Conservation (phyloP, 1,140 invertebrate species). For the Ephestia elutella region DNA sequence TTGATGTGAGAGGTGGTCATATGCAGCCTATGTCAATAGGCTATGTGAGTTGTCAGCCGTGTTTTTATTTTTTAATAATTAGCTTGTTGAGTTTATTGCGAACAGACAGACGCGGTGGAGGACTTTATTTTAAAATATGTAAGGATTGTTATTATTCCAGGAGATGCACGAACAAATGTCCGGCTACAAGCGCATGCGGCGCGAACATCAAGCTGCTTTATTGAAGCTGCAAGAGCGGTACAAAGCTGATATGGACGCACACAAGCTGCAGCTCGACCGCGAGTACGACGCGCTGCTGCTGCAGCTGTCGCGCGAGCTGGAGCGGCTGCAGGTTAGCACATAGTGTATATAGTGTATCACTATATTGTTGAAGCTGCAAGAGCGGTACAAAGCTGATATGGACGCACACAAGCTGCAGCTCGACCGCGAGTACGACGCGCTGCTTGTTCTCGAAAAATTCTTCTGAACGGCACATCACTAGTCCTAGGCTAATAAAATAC, state of each 20-base stretch:
- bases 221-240: slow-evolving; percentile 94
- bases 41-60: too few species aligned
- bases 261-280: slow-evolving; percentile 95
- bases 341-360: too few species aligned
- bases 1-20: too few species aligned
- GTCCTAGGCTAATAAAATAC: too few species aligned
- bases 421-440: slow-evolving; percentile 96
- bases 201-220: slow-evolving; percentile 97
- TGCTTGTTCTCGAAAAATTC: too few species aligned
- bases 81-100: too few species aligned
- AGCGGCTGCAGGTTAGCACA: slow-evolving; percentile 82
- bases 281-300: slow-evolving; percentile 95
- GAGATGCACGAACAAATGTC: slow-evolving; percentile 99
- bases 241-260: slow-evolving; percentile 96
- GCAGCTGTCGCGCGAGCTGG: slow-evolving; percentile 93
- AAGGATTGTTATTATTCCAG: slow-evolving; percentile 73
- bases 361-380: slow-evolving; percentile 93
- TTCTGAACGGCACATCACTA: too few species aligned
- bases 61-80: too few species aligned
- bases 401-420: slow-evolving; percentile 95
- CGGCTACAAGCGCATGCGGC: slow-evolving; percentile 97
- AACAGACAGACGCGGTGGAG: too few species aligned
- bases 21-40: too few species aligned
- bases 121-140: too few species aligned
- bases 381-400: slow-evolving; percentile 96